Evolutionary conservation across 2,113 vertebrate species (phyloP).

Genomic region (Cephalopholis sonnerati): DNA sequence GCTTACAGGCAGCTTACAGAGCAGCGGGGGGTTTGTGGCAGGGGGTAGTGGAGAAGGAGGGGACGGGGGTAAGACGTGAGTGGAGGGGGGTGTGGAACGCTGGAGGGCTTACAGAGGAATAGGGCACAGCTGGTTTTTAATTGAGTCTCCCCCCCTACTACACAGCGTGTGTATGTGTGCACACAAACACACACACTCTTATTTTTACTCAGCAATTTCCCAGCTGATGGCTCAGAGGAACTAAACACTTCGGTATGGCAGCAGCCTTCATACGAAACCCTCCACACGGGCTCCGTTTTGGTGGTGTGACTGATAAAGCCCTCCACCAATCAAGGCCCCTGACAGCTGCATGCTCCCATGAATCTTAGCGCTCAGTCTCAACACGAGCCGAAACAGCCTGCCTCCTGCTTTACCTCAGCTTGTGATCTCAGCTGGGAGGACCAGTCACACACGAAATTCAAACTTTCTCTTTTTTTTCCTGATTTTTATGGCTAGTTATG

Average conservation of each 20-base stretch:
- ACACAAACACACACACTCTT: constrained; percentile 19
- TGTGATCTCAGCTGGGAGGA: constrained; percentile 54
- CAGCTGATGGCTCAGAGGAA: constrained; percentile 81
- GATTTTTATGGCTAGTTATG: constrained; percentile 33
- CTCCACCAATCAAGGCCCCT: constrained; percentile 59
- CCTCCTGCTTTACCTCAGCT: constrained; percentile 17
- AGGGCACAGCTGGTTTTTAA: constrained; percentile 87
- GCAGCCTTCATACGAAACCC: constrained; percentile 50
- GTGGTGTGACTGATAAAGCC: constrained; percentile 60
- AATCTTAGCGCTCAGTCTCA: constrained; percentile 37
- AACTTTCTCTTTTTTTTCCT: background rate
- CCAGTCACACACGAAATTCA: constrained; percentile 3
- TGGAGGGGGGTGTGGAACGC: constrained; percentile 57
- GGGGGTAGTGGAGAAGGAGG: constrained; percentile 57
- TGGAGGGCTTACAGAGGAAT: constrained; percentile 78
- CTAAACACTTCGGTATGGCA: constrained; percentile 67
- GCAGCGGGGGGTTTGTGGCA: constrained; percentile 67
- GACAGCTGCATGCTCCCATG: constrained; percentile 58
- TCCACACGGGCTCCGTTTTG: constrained; percentile 46
- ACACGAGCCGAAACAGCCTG: constrained; percentile 13
- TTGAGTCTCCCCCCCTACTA: constrained; percentile 78
- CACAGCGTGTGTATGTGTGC: constrained; percentile 26
- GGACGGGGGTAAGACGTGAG: constrained; percentile 58
- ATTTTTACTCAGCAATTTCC: constrained; percentile 83
- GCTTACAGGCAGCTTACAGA: constrained; percentile 81